Base-by-base conservation (phyloP, 2,888 invertebrate genomes). In the Stramonita haemastoma region DNA sequence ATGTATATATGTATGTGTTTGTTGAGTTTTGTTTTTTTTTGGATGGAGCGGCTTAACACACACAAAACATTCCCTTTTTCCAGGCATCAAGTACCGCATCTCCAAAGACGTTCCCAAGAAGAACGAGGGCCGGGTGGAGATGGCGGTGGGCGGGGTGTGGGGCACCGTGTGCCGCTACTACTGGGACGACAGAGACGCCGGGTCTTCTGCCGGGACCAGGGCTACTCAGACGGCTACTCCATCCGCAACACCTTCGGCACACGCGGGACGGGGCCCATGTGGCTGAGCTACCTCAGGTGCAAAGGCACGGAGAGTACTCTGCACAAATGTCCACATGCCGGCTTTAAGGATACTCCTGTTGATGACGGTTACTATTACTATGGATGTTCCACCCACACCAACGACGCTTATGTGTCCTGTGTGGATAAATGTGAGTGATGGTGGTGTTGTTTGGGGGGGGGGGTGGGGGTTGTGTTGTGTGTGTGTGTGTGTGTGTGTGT, bases 81-180 rank as follows among this genome's bases (percentile, higher is more conserved):
- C 91, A 94, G 94, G 93, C 46, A 92, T 94, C 8, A 88, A 92
- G n/a, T 94, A 94, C 90, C 91, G 94, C 60, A 87, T 94, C 36
- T 93, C 90, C 0, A 91, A 89, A n/a, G 90, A 91, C 15, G 91
- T 87, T 0, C 88, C 89, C n/a, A 46, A 81, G 13, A 36, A 86
- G 5, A 88, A 91, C 22, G 91, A 91, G 60, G 95, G 95, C 1
- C 92, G 94, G 13, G 96, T 98, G 13, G 97, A 98, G 96, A 97
- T 98, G 6, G 97, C 97, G 95, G 97, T 97, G 97, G 95, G 96
- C 91, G 97, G 97, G 0, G 96, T 96, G 90, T 97, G 97, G 97
- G 98, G 98, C 0, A 97, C 97, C 91, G 97, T 98, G 11, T 98
- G 98, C 95, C 98, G 98, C 94, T 97, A 97, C 92, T 97, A 97